These are phyloP conservation scores for Meiosimyza platycephala DNA, from an alignment of 2,888 invertebrate genomes.

Conservation along the genomic window DNA sequence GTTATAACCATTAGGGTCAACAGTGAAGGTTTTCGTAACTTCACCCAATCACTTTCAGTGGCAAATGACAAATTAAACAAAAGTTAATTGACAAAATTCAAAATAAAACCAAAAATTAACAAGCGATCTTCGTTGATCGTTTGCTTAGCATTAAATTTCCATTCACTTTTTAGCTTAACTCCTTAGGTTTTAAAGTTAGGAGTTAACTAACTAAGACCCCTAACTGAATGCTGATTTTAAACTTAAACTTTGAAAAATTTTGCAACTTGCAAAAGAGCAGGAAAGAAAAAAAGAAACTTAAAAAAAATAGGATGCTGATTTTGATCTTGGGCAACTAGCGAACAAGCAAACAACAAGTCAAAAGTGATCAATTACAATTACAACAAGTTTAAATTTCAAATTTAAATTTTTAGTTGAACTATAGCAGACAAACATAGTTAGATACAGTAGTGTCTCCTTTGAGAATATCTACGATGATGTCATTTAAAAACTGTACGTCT, in stretches of 20 bases:
- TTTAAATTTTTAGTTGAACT: background rate
- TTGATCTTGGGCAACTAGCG: constrained; percentile 25
- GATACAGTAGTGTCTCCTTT: no score
- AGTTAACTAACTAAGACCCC: background rate
- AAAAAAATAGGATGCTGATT: constrained; percentile 5
- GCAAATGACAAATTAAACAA: background rate
- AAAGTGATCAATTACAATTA: constrained; percentile 21
- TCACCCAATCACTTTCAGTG: background rate
- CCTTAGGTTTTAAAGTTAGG: background rate
- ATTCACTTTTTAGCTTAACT: constrained; percentile 19
- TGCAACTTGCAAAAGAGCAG: constrained; percentile 1
- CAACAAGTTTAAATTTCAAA: constrained; percentile 24
- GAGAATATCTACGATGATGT: no score
- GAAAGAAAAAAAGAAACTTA: background rate
- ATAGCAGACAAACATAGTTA: background rate
- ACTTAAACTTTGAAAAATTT: constrained; percentile 28
- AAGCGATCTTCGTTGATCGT: background rate
- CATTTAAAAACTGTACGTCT: no score
- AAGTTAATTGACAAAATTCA: background rate
- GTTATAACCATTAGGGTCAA: constrained; percentile 12
- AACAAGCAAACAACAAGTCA: constrained; percentile 18
- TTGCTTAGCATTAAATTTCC: constrained; percentile 6
- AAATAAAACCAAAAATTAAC: background rate
- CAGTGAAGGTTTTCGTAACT: constrained; percentile 28
- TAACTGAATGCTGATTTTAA: constrained; percentile 15